Evolutionary conservation across 1,140 invertebrate species (phyloP).

Genomic region (Penaeus vannamei): DNA sequence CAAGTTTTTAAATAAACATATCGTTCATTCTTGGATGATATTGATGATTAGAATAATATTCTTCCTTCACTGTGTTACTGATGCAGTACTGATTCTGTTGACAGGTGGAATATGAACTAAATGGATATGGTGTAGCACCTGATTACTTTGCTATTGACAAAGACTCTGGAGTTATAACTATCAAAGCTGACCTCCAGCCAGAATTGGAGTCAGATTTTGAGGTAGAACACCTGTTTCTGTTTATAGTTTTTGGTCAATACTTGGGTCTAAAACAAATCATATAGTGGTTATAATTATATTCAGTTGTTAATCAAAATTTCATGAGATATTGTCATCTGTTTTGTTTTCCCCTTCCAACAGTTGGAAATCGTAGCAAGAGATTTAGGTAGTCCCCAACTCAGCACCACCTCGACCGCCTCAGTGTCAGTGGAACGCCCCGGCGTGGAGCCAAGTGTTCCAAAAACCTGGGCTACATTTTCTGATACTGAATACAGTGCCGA

Average conservation of each 20-base stretch:
- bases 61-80: neutral
- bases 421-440: constrained; percentile 42
- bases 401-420: constrained; percentile 71
- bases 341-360: constrained; percentile 71
- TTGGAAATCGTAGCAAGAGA: constrained; percentile 90
- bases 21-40: too few species aligned
- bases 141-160: constrained; percentile 91
- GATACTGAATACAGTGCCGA: constrained; percentile 39
- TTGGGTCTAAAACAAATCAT: neutral
- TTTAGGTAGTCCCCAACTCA: constrained; percentile 85
- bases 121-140: constrained; percentile 82
- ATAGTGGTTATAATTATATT: too few species aligned
- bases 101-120: constrained; percentile 83
- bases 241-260: neutral
- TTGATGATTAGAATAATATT: too few species aligned
- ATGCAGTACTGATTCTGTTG: constrained; percentile 44
- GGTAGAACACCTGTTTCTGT: neutral
- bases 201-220: constrained; percentile 49
- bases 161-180: constrained; percentile 80
- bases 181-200: constrained; percentile 45
- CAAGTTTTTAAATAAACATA: too few species aligned
- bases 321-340: too few species aligned
- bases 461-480: constrained; percentile 48
- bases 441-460: constrained; percentile 14
- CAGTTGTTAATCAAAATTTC: too few species aligned